Conservation (phyloP, 2,888 invertebrate genomes). For the Drosophila heteroneura region DNA sequence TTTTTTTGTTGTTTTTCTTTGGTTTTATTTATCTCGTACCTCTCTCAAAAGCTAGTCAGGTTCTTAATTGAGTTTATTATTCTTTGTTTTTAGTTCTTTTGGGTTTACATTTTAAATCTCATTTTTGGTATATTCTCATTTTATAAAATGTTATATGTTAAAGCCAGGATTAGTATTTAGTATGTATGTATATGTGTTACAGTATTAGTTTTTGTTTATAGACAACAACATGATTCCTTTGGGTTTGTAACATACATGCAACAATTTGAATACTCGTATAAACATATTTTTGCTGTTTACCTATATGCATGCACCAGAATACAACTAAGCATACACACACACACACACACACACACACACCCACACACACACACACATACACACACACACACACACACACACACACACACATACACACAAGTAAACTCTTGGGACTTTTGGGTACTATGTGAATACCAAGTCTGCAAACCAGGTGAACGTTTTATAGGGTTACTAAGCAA, state of each 20-base stretch:
- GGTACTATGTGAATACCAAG: slow-evolving; percentile 18
- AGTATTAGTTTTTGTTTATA: slow-evolving; percentile 13
- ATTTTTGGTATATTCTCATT: slow-evolving; percentile 14
- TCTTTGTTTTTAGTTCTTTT: slow-evolving; percentile 11
- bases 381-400: neutral
- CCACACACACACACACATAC: neutral
- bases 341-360: slow-evolving; percentile 2
- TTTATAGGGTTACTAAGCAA: neutral
- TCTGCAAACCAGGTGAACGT: slow-evolving; percentile 7
- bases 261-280: slow-evolving; percentile 51
- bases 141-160: slow-evolving; percentile 48
- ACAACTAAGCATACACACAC: slow-evolving; percentile 16
- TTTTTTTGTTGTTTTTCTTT: slow-evolving; percentile 28
- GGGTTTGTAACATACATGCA: slow-evolving; percentile 32
- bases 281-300: slow-evolving; percentile 15
- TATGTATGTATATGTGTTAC: slow-evolving; percentile 48
- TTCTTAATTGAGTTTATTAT: slow-evolving; percentile 71
- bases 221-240: slow-evolving; percentile 45
- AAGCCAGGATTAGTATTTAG: slow-evolving; percentile 54
- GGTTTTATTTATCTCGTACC: slow-evolving; percentile 49
- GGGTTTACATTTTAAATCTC: slow-evolving; percentile 2
- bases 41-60: slow-evolving; percentile 75
- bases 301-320: slow-evolving; percentile 29
- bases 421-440: slow-evolving; percentile 3
- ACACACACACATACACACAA: neutral